Base-by-base conservation (phyloP, 2,888 invertebrate genomes). In the Myathropa florea region DNA sequence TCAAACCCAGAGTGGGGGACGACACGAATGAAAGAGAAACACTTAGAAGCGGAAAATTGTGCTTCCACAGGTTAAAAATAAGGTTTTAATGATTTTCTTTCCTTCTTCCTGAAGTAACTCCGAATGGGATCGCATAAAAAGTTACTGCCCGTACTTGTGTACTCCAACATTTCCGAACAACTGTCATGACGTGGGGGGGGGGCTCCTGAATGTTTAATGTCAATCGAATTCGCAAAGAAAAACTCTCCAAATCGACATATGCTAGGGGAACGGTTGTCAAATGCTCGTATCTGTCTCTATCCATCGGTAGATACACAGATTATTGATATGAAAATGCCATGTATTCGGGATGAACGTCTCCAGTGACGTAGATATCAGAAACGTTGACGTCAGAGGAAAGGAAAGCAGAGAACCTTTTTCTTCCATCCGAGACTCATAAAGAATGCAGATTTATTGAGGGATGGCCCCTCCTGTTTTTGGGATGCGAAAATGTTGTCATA, bases 51-150 rank as follows among this genome's bases (percentile, higher is more conserved):
- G 24, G 61, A 67, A 46, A 36, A 70, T 67, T 23, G 3, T 14
- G 61, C 71, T 77, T 68, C 81, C 72, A 81, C 81, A 85, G 81
- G 77, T 81, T 85, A 77, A 67, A 72, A 65, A 73, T 59, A 73
- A 26, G 9, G 36, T 36, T 46, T 71, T 30, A 26, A 71, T 53
- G 39, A 67, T 57, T 57, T 57, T 46, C 18, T 46, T 18, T 14
- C 3, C n/a, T 4, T 39, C 39, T 14, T 4, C 39, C 46, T 18
- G 46, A n/a, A n/a, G 18, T 18, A 46, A 46, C 46, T 46, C 46
- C 7, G 46, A 46, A 18, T 46, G 46, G 46, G 6, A 46, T 18
- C 46, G 7, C 46, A 46, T 21, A 2, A 18, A 46, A 46, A 18
- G 18, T 21, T 46, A 18, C 46, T 18, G 1, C 18, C 46, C 2